These are phyloP conservation scores for Sinonovacula constricta DNA, from an alignment of 1,140 invertebrate genomes.

Conservation along the genomic window DNA sequence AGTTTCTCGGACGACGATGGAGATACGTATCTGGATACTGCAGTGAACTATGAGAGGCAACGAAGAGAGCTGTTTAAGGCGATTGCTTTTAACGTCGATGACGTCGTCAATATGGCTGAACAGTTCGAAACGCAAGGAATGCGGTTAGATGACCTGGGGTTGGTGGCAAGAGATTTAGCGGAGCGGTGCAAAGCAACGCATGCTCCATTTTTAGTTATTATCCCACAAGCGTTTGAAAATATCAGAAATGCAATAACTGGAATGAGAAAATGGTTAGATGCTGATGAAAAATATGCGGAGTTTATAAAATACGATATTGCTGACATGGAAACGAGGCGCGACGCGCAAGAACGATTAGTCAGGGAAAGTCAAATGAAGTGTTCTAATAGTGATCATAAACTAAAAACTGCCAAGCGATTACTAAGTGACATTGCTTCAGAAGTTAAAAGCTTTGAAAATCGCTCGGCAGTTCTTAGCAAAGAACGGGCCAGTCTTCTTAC, in stretches of 20 bases:
- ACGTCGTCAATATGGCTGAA: slow-evolving; percentile 56
- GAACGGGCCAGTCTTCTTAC: slow-evolving; percentile 48
- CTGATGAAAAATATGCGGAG: slow-evolving; percentile 60
- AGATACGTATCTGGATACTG: slow-evolving; percentile 63
- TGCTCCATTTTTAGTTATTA: slow-evolving; percentile 61
- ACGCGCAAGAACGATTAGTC: slow-evolving; percentile 37
- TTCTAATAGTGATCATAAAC: slow-evolving; percentile 58
- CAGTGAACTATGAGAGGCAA: slow-evolving; percentile 66
- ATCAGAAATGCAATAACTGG: slow-evolving; percentile 61
- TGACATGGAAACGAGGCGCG: slow-evolving; percentile 60
- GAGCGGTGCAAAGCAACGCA: slow-evolving; percentile 52
- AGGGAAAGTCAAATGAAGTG: slow-evolving; percentile 57
- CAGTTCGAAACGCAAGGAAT: slow-evolving; percentile 63
- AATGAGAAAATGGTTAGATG: slow-evolving; percentile 63
- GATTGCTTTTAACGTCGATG: slow-evolving; percentile 53
- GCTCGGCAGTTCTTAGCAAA: slow-evolving; percentile 42
- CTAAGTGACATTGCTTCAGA: slow-evolving; percentile 48
- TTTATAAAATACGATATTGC: slow-evolving; percentile 62
- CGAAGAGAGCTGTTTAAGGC: slow-evolving; percentile 56
- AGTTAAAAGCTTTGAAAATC: slow-evolving; percentile 54
- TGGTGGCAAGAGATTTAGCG: slow-evolving; percentile 55
- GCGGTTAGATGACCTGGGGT: slow-evolving; percentile 55
- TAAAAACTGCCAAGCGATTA: slow-evolving; percentile 56
- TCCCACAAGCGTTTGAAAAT: slow-evolving; percentile 65
- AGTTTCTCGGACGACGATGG: slow-evolving; percentile 60